Evolutionary conservation across 2,888 invertebrate genomes (phyloP).

Genomic region (Rhamphomyia laevipes): DNA sequence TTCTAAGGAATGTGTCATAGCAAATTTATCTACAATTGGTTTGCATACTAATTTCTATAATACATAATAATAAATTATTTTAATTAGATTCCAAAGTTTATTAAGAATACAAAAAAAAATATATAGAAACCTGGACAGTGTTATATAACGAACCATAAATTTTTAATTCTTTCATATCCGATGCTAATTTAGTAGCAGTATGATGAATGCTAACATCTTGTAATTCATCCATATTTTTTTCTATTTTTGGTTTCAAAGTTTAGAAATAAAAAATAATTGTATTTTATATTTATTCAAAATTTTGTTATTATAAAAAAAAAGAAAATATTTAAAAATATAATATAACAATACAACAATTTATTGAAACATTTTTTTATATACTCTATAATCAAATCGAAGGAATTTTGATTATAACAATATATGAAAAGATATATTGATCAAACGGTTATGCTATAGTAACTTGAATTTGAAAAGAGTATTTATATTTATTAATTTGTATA

Average conservation of each 20-base stretch:
- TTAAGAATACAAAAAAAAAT: background rate
- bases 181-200: slow-evolving; percentile 65
- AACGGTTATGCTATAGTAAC: no score
- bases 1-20: slow-evolving; percentile 65
- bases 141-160: slow-evolving; percentile 65
- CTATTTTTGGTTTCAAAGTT: background rate
- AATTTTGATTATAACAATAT: no score
- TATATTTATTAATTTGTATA: no score
- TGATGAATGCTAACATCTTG: slow-evolving; percentile 48
- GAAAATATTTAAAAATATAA: no score
- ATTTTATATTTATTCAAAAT: no score
- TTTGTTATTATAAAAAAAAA: no score
- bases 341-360: no score
- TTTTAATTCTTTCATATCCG: slow-evolving; percentile 62
- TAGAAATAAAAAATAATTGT: background rate
- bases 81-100: background rate
- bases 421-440: no score
- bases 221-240: slow-evolving; percentile 31
- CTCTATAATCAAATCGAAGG: no score
- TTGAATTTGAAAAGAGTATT: no score
- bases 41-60: slow-evolving; percentile 67
- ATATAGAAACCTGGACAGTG: slow-evolving; percentile 59
- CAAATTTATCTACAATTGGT: slow-evolving; percentile 60
- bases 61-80: slow-evolving; percentile 13
- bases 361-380: no score